Base-by-base conservation (phyloP, 2,113 vertebrate species). In the Climacteris rufus region DNA sequence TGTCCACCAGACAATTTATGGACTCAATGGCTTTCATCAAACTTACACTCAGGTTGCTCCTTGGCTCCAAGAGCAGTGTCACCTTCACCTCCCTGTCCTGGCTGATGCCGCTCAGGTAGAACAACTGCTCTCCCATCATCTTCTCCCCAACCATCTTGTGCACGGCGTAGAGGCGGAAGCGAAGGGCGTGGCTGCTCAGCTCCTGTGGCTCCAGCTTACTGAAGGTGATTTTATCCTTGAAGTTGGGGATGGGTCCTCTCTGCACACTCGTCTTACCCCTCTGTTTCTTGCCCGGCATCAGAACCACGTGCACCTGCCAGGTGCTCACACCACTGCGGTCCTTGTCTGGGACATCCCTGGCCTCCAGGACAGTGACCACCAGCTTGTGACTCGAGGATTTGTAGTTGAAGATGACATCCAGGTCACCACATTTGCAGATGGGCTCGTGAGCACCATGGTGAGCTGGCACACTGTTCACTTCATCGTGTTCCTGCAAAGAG, bases 51-150 rank as follows among this genome's bases (percentile, higher is more conserved):
- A 99, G 95, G 96, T 99, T 99, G 93, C 98, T 99, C 82, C 99
- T 98, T 37, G 99, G 99, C 95, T 99, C 99, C 97, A 99, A 96
- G 27, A 99, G 94, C 94, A 99, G 92, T 0, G 98, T 98, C 57
- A 98, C 97, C 94, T 98, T 98, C 47, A 91, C 96, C 37, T 98
- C 98, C 39, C 84, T 97, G 39, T 98, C 97, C 14, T 95, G 97
- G 81, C 91, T 93, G 68, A 99, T 83, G 57, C 97, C 97, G 19
- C 95, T 98, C 54, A 99, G 97, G 69, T 97, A 89, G 96, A 99
- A 98, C 9, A 99, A 24, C 57, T 98, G 98, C 97, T 99, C 99
- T 3, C 99, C 99, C 99, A 99, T 99, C 99, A 99, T 99, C 78
- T 97, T 98, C 97, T 99, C 99, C 4, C 98, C 98, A 80, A 97